Percentiles rank a stretch among this genome's conserved stretches.
These are phyloP conservation scores for Bilobella aurantiaca DNA, from an alignment of 1,140 invertebrate species.

Conservation along the genomic window DNA sequence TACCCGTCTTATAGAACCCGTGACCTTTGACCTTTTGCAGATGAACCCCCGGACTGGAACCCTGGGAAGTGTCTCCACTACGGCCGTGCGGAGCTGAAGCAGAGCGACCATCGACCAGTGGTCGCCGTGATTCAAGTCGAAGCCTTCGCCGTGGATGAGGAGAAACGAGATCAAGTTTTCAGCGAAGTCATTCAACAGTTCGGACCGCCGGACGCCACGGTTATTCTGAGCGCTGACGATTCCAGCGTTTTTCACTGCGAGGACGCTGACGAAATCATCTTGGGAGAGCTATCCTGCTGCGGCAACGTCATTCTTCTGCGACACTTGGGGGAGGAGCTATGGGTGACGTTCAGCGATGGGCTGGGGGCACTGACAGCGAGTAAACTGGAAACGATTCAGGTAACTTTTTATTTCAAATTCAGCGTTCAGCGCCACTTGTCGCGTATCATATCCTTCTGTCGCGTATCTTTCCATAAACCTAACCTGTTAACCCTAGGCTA, in stretches of 20 bases:
- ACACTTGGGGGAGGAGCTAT: slow-evolving; percentile 78
- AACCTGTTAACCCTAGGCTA: too few relatives aligned
- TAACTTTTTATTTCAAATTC: slow-evolving; percentile 37
- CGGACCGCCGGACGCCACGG: slow-evolving; percentile 90
- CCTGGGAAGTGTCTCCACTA: slow-evolving; percentile 77
- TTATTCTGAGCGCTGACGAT: slow-evolving; percentile 53
- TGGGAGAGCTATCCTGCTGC: slow-evolving; percentile 61
- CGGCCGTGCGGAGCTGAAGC: slow-evolving; percentile 85
- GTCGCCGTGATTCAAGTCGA: slow-evolving; percentile 82
- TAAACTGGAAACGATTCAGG: slow-evolving; percentile 38
- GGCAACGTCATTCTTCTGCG: slow-evolving; percentile 81
- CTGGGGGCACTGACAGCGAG: slow-evolving; percentile 67
- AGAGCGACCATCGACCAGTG: slow-evolving; percentile 94
- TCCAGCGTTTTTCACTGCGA: slow-evolving; percentile 50
- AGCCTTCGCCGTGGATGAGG: slow-evolving; percentile 62
- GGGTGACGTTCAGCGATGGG: slow-evolving; percentile 79
- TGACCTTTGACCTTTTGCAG: slow-evolving; percentile 32
- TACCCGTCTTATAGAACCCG: too few relatives aligned
- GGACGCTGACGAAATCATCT: slow-evolving; percentile 56
- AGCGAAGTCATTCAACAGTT: slow-evolving; percentile 71
- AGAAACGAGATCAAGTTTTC: slow-evolving; percentile 62
- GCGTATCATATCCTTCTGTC: slow-evolving; percentile 2
- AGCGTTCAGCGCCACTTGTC: background rate
- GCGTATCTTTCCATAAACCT: too few relatives aligned
- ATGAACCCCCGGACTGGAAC: slow-evolving; percentile 51